These are phyloP conservation scores for Colletes gigas DNA, from an alignment of 1,140 invertebrate species.

Conservation along the genomic window DNA sequence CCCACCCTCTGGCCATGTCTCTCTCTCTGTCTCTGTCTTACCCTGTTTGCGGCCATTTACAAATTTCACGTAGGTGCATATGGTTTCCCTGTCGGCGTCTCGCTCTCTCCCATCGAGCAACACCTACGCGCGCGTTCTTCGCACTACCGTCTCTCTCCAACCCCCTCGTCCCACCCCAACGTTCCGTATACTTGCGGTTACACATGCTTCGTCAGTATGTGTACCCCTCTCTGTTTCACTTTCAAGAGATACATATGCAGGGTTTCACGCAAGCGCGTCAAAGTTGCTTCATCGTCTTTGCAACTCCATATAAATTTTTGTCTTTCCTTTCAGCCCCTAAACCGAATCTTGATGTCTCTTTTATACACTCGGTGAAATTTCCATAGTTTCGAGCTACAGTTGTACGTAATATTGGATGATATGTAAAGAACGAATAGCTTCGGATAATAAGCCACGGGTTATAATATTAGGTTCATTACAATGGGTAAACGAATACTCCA, in stretches of 20 bases:
- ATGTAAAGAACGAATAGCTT: too few relatives aligned
- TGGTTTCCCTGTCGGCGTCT: slow-evolving; percentile 37
- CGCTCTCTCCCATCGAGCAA: slow-evolving; percentile 1
- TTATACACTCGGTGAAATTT: too few relatives aligned
- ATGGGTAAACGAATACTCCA: too few relatives aligned
- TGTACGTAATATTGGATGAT: too few relatives aligned
- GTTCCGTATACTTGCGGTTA: slow-evolving; percentile 31
- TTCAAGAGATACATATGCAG: background rate
- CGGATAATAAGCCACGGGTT: too few relatives aligned
- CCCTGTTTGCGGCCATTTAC: slow-evolving; percentile 38
- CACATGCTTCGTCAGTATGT: slow-evolving; percentile 2
- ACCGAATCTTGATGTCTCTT: too few relatives aligned
- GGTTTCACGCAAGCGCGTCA: slow-evolving; percentile 24
- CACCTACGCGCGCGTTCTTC: slow-evolving; percentile 33
- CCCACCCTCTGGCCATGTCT: background rate
- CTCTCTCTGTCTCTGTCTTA: background rate
- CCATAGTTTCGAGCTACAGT: too few relatives aligned
- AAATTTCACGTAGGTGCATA: slow-evolving; percentile 47
- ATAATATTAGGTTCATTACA: too few relatives aligned
- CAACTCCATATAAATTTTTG: slow-evolving; percentile 3
- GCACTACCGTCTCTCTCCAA: background rate
- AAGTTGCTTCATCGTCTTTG: background rate
- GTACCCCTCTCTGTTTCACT: slow-evolving; percentile 2
- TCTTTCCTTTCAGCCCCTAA: too few relatives aligned
- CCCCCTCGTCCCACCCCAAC: background rate